A percentile compares a stretch with the other conserved stretches of the same genome.
Evolutionary conservation across 2,888 invertebrate species (phyloP).

Genomic region (Pammene aurita): DNA sequence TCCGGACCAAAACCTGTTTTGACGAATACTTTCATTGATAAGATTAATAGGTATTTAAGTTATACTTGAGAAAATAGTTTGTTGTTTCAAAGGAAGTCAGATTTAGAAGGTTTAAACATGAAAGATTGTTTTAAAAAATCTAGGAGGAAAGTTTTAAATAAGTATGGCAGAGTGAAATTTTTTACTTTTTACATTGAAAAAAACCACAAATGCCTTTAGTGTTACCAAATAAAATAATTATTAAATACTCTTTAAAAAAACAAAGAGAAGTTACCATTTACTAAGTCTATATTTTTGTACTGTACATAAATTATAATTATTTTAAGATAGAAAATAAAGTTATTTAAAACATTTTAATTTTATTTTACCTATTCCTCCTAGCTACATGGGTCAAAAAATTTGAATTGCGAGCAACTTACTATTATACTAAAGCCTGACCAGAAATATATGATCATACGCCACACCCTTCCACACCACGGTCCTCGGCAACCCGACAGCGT

Average conservation of each 20-base stretch:
- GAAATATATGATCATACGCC: no score
- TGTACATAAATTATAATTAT: constrained; percentile 32
- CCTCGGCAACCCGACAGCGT: no score
- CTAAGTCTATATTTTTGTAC: constrained; percentile 21
- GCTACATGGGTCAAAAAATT: not conserved
- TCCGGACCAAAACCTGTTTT: constrained; percentile 60
- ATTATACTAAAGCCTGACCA: no score
- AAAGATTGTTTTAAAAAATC: no score
- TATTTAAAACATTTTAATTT: not conserved
- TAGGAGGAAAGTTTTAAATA: not conserved
- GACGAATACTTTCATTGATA: constrained; percentile 65
- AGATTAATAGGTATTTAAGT: constrained; percentile 72
- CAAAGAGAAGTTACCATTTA: constrained; percentile 23
- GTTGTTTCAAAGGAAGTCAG: no score
- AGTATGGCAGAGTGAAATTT: not conserved
- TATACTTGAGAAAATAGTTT: constrained; percentile 50
- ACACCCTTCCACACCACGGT: no score
- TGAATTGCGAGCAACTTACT: no score
- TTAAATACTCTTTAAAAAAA: constrained; percentile 10
- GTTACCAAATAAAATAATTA: constrained; percentile 30
- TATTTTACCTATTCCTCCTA: not conserved
- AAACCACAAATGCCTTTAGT: not conserved
- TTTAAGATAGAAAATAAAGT: not conserved
- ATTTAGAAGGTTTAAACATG: no score
- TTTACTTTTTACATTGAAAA: not conserved